phyloP scores from a whole-genome alignment of 1,140 invertebrate genomes.

The Drosophila sechellia region DNA sequence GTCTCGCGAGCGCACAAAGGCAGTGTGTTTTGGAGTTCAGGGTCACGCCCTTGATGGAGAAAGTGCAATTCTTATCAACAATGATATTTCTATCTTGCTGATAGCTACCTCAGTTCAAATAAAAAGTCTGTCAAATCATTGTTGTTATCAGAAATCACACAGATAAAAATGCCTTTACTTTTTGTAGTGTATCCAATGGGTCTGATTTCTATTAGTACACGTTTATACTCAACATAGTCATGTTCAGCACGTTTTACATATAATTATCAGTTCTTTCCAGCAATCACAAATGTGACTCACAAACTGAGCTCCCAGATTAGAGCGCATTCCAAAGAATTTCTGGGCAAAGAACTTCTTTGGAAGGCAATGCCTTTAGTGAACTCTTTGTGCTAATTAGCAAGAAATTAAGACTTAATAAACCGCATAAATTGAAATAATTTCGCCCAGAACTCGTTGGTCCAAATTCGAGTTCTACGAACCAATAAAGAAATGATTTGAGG shows the following conservation, averaged over 20 bases:
- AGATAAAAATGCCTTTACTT: neutral
- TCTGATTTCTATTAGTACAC: neutral
- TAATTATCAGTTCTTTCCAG: neutral
- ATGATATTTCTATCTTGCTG: neutral
- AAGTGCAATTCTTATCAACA: constrained; percentile 47
- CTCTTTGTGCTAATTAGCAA: constrained; percentile 28
- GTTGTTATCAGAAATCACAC: neutral
- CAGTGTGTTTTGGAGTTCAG: constrained; percentile 15
- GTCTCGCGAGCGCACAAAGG: constrained; percentile 7
- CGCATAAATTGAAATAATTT: constrained; percentile 37
- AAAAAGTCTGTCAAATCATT: constrained; percentile 3
- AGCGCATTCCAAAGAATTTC: constrained; percentile 1
- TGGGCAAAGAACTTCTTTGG: neutral
- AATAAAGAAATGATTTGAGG: constrained; percentile 24
- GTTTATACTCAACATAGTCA: neutral
- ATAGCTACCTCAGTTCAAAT: neutral
- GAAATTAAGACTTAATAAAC: constrained; percentile 36
- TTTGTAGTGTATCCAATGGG: neutral
- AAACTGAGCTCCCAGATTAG: constrained; percentile 7
- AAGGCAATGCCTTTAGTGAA: constrained; percentile 2
- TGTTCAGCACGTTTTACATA: neutral
- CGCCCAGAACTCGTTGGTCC: neutral
- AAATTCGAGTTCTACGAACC: constrained; percentile 31
- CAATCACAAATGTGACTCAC: neutral
- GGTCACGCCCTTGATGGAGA: constrained; percentile 21